phyloP scores from a whole-genome alignment of 1,140 invertebrate species.

The Bombus turneri region DNA sequence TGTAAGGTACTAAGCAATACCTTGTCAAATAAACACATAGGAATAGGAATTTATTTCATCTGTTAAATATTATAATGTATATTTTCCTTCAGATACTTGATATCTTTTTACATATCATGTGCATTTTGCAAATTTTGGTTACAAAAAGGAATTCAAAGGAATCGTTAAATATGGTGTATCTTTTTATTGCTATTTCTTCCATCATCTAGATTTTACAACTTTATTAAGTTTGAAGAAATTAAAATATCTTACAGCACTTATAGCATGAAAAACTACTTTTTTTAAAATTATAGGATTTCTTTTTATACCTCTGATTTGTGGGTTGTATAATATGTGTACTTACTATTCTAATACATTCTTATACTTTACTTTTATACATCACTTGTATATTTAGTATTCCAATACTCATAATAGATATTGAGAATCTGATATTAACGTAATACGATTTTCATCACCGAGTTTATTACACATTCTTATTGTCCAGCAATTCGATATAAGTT shows the following conservation, averaged over 20 bases:
- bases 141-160: not conserved
- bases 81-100: not conserved
- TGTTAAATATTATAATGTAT: not conserved
- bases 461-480: conserved; percentile 67
- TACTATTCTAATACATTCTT: not conserved
- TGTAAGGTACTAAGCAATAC: too few relatives aligned
- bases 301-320: too few relatives aligned
- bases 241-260: not conserved
- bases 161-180: too few relatives aligned
- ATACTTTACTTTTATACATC: not conserved
- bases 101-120: not conserved
- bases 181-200: not conserved
- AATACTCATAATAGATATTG: not conserved
- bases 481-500: conserved; percentile 71
- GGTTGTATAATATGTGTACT: not conserved
- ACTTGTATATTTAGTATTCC: not conserved
- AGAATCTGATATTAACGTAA: not conserved
- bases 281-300: too few relatives aligned
- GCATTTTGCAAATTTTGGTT: not conserved
- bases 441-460: conserved; percentile 3
- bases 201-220: not conserved
- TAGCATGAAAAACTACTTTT: not conserved
- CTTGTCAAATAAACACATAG: not conserved
- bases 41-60: not conserved
- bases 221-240: not conserved